Percentiles rank a stretch among this genome's conserved stretches.
These are phyloP conservation scores for Drosophila pseudotakahashii DNA, from an alignment of 2,888 invertebrate genomes.

Conservation along the genomic window DNA sequence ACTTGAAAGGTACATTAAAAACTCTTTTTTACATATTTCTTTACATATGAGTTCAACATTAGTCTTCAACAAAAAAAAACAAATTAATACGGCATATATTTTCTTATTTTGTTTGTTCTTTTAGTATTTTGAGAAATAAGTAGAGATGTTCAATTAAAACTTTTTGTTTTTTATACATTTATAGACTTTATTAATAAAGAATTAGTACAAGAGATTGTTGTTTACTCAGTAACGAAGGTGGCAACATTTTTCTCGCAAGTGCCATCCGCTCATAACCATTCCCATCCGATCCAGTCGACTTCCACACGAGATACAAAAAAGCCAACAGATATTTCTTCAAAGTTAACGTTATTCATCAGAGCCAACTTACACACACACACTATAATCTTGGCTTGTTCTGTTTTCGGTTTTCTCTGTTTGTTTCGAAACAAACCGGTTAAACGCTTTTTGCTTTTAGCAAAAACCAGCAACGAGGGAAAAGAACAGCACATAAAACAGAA, in stretches of 20 bases:
- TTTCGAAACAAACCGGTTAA: slow-evolving; percentile 74
- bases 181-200: neutral
- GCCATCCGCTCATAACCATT: slow-evolving; percentile 11
- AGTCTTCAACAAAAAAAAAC: too few relatives aligned
- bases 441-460: slow-evolving; percentile 46
- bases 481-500: slow-evolving; percentile 47
- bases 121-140: neutral
- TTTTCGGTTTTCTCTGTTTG: slow-evolving; percentile 53
- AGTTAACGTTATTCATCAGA: slow-evolving; percentile 43
- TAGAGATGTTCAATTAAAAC: too few relatives aligned
- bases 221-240: slow-evolving; percentile 7
- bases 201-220: too few relatives aligned
- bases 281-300: slow-evolving; percentile 1
- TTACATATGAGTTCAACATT: too few relatives aligned
- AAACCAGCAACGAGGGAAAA: slow-evolving; percentile 30
- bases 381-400: slow-evolving; percentile 45
- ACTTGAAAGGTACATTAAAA: neutral
- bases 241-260: slow-evolving; percentile 10
- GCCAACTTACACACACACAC: slow-evolving; percentile 24
- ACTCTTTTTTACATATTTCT: too few relatives aligned
- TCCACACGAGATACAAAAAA: slow-evolving; percentile 14
- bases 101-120: too few relatives aligned
- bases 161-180: too few relatives aligned
- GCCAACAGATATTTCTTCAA: slow-evolving; percentile 37
- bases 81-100: too few relatives aligned